Evolutionary conservation across 2,888 invertebrate species (phyloP).

Genomic region (Drosophila cyrtoloma): DNA sequence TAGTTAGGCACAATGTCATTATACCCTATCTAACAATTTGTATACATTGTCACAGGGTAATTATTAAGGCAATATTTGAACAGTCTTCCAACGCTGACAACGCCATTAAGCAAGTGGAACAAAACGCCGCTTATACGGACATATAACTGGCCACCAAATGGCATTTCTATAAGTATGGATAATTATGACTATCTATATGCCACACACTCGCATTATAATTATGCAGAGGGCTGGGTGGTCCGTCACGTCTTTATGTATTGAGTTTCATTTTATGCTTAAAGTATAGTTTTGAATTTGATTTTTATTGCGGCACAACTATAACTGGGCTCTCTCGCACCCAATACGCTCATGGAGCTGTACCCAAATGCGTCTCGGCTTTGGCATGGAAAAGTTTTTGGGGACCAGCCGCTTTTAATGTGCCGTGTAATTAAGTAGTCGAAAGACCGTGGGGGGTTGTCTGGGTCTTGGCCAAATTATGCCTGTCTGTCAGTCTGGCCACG

Average conservation of each 20-base stretch:
- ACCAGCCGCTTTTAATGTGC: conserved; percentile 31
- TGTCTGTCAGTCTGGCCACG: conserved; percentile 35
- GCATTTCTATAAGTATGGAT: conserved; percentile 33
- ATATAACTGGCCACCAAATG: conserved; percentile 3
- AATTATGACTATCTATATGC: conserved; percentile 28
- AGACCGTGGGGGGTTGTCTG: conserved; percentile 48
- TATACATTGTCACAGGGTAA: neutral
- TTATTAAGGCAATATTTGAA: neutral
- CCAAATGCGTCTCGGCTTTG: conserved; percentile 6
- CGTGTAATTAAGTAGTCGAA: conserved; percentile 75
- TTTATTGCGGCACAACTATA: conserved; percentile 73
- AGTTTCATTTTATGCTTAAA: conserved; percentile 65
- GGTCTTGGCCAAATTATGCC: conserved; percentile 44
- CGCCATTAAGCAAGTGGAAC: conserved; percentile 40
- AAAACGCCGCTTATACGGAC: conserved; percentile 13
- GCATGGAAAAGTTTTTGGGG: conserved; percentile 46
- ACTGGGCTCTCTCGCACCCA: conserved; percentile 32
- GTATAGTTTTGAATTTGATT: conserved; percentile 54
- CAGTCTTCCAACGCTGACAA: neutral
- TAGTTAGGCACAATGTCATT: neutral
- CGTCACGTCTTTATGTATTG: conserved; percentile 47
- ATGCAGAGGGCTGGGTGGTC: conserved; percentile 68
- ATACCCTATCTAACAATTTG: neutral
- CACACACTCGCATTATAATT: conserved; percentile 41
- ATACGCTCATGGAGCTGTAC: conserved; percentile 31